phyloP scores from a whole-genome alignment of 2,113 vertebrate species.

The Equus przewalskii region DNA sequence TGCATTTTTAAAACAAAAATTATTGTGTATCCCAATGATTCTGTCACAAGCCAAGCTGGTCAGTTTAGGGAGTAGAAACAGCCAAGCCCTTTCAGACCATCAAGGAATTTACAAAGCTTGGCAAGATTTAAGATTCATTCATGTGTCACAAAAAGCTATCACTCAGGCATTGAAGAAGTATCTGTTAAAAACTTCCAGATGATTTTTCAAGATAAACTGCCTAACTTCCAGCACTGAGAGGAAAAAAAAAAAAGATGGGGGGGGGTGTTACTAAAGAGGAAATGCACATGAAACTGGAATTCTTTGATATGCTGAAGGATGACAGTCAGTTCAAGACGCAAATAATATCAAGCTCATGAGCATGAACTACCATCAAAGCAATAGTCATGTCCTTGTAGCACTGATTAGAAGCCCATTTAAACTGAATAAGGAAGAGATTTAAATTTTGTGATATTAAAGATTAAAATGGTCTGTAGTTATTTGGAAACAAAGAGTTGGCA shows the following conservation, averaged over 20 bases:
- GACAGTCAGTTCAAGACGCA: not conserved
- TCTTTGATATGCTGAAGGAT: not conserved
- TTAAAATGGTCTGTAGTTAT: not conserved
- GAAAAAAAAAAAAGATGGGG: not conserved
- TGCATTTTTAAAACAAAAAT: not conserved
- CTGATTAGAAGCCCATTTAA: not conserved
- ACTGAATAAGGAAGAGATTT: not conserved
- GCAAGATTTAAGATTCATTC: not conserved
- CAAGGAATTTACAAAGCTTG: not conserved
- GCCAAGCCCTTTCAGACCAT: not conserved
- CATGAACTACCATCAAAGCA: not conserved
- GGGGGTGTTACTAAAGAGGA: not conserved
- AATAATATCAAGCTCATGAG: not conserved
- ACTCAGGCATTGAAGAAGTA: not conserved
- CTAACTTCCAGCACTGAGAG: not conserved
- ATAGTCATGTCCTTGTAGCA: too few relatives aligned
- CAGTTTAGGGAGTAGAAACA: not conserved
- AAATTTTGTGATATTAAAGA: not conserved
- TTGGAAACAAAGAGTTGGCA: not conserved
- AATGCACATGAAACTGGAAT: not conserved
- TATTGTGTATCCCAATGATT: not conserved
- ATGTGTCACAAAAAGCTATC: not conserved
- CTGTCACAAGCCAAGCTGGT: not conserved
- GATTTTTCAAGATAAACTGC: constrained; percentile 12
- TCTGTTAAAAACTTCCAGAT: not conserved